Conservation (phyloP, 2,888 invertebrate genomes). For the Lochmaea capreae region DNA sequence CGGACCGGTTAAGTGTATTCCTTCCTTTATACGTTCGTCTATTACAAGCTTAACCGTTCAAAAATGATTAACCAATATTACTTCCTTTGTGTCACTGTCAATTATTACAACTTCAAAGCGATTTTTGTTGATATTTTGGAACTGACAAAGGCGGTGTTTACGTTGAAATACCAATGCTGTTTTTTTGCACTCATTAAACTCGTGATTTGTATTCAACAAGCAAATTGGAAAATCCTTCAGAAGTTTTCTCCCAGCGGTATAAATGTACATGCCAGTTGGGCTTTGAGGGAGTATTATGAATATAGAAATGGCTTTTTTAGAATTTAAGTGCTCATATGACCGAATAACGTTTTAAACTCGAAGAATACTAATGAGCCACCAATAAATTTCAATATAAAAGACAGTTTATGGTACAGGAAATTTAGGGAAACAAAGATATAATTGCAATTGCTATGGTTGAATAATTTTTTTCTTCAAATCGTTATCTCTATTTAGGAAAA, state of each 20-base stretch:
- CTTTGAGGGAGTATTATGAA: constrained; percentile 16
- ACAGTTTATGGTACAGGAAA: not conserved
- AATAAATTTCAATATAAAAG: not conserved
- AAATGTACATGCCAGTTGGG: constrained; percentile 14
- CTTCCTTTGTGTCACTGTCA: no score
- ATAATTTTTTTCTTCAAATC: no score
- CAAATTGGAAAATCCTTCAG: no score
- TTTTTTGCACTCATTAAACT: not conserved
- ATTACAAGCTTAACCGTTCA: no score
- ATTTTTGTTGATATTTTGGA: no score
- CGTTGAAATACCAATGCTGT: not conserved
- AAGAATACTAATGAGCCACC: constrained; percentile 6
- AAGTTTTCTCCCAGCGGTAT: not conserved
- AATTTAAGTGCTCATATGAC: constrained; percentile 12
- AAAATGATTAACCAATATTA: no score
- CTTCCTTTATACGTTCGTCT: no score
- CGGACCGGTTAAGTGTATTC: no score
- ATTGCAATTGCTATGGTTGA: no score
- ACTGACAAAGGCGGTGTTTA: no score
- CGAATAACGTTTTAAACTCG: not conserved
- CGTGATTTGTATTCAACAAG: not conserved
- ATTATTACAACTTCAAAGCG: no score
- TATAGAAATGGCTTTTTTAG: constrained; percentile 11
- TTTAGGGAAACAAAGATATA: not conserved
- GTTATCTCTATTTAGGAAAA: no score